Conservation (phyloP, 2,797 vertebrate genomes). For the Otus scops region DNA sequence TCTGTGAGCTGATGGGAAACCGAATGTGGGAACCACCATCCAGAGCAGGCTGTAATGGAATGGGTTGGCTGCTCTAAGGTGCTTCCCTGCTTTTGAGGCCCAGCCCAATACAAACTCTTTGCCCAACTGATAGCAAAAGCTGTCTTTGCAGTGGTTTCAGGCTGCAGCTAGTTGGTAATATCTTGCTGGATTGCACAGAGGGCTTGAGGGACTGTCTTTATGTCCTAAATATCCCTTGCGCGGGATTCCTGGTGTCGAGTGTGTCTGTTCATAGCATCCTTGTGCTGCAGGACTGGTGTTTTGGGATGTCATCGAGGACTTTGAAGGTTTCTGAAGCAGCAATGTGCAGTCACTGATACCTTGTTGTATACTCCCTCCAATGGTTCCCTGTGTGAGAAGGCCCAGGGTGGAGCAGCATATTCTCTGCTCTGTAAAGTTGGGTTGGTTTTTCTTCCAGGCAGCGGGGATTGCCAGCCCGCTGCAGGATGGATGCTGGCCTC, state of each 20-base stretch:
- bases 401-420: fast-evolving
- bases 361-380: fast-evolving
- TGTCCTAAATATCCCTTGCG: not conserved
- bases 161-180: fast-evolving
- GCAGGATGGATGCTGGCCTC: not conserved
- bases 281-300: not conserved
- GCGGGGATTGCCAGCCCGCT: fast-evolving
- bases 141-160: not conserved
- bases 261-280: fast-evolving
- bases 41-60: not conserved
- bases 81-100: not conserved
- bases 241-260: not conserved
- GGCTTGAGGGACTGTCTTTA: too few relatives aligned
- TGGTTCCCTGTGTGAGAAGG: fast-evolving
- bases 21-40: not conserved
- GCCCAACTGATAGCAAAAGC: not conserved
- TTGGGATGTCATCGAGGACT: not conserved
- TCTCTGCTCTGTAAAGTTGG: not conserved
- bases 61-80: not conserved
- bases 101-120: not conserved
- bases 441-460: not conserved
- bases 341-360: fast-evolving
- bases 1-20: not conserved
- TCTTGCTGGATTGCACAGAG: not conserved
- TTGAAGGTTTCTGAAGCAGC: not conserved